Evolutionary conservation across 2,113 vertebrate genomes (phyloP), one percentile per base, ranked within the genome.

Genomic region (Cranoglanis bouderius): DNA sequence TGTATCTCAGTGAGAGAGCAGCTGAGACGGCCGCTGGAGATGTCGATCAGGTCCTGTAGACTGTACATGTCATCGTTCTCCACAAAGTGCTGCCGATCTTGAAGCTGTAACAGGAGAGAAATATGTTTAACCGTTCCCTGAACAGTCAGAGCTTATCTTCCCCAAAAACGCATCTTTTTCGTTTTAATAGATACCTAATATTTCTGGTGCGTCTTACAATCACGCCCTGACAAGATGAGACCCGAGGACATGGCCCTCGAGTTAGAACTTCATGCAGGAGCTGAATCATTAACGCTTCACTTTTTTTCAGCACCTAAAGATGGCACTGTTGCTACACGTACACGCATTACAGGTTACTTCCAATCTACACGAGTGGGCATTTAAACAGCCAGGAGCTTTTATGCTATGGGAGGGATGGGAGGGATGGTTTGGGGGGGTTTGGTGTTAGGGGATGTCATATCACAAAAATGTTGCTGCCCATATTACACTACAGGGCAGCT

Each of bases 21-120:
- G 94, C 98, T 94, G 7, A 99, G 96, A 87, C 96, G 96, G 29
- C 98, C 98, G 0, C 95, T 96, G 89, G 96, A 96, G 7, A 97
- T 96, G 67, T 99, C 98, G 0, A 99, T 95, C 84, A 99, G 95
- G 94, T 99, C 98, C 95, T 99, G 98, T 61, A 99, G 94, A 0
- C 98, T 99, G 94, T 99, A 99, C 98, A 99, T 99, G 94, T 99
- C 98, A 0, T 99, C 97, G 0, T 99, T 99, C 94, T 99, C 98
- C 93, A 99, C 98, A 90, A 99, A 99, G 92, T 99, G 98, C 95
- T 99, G 98, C 5, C 98, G 96, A 86, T 99, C 98, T 90, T 99
- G 98, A 85, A 99, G 96, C 98, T 99, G 91, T 0, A 70, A 38
- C 83, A 87, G 12, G 51, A 40, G 1, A 43, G 46, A 72, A 72